Percentiles rank a stretch among this genome's conserved stretches.
Conservation (phyloP, 2,113 vertebrate genomes). For the Abramis brama region DNA sequence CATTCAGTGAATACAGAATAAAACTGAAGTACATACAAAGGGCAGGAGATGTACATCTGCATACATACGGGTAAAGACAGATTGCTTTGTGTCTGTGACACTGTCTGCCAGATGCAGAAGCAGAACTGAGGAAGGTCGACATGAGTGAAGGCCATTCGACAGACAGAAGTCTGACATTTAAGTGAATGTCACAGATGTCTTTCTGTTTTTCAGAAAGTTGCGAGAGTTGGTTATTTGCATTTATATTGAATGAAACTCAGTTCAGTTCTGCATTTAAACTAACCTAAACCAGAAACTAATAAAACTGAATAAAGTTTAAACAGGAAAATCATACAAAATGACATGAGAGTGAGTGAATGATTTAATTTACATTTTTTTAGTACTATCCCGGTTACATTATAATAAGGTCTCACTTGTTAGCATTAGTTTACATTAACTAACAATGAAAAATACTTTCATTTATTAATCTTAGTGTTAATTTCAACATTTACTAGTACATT, state of each 20-base stretch:
- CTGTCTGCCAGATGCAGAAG: neutral
- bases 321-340: neutral
- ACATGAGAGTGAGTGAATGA: neutral
- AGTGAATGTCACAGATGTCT: slow-evolving; percentile 23
- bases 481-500: too few species aligned
- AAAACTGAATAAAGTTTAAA: neutral
- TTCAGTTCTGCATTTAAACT: neutral
- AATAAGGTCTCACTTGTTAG: neutral
- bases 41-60: neutral
- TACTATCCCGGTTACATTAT: neutral
- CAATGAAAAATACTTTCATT: too few species aligned
- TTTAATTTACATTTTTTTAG: neutral
- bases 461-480: too few species aligned
- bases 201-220: too few species aligned
- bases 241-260: neutral
- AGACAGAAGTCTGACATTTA: slow-evolving; percentile 24
- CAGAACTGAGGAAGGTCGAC: neutral
- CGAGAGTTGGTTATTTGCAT: too few species aligned
- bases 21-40: neutral
- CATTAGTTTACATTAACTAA: too few species aligned
- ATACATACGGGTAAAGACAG: neutral
- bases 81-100: neutral
- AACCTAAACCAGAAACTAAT: neutral
- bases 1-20: neutral
- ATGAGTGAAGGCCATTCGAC: slow-evolving; percentile 7